phyloP scores from a whole-genome alignment of 2,113 vertebrate genomes.

The Ptilorrhoa leucosticta region DNA sequence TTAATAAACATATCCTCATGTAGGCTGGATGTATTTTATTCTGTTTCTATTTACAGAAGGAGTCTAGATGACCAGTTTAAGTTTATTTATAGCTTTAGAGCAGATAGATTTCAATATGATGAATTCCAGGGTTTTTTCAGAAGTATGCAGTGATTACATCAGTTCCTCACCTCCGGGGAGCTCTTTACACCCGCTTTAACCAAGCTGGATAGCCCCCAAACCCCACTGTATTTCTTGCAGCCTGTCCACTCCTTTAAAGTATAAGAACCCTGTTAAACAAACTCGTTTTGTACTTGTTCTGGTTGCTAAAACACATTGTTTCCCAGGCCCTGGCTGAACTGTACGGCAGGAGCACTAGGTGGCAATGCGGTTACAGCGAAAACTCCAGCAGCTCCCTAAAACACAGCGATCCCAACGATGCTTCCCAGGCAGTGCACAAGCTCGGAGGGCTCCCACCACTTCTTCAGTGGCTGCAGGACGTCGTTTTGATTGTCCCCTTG shows the following conservation, averaged over 20 bases:
- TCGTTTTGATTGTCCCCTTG: not conserved
- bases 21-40: not conserved
- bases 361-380: constrained; percentile 77
- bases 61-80: not conserved
- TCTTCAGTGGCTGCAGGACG: not conserved
- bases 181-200: not conserved
- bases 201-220: not conserved
- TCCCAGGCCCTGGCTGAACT: not conserved
- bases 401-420: not conserved
- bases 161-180: not conserved
- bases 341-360: constrained; percentile 67
- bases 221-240: not conserved
- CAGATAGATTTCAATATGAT: not conserved
- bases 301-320: rapidly evolving
- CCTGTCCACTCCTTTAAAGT: not conserved
- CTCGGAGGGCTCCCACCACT: not conserved
- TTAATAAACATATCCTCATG: not conserved
- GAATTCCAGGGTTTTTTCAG: not conserved
- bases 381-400: not conserved
- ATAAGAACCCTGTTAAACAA: not conserved
- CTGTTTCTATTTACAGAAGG: not conserved
- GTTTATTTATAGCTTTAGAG: not conserved
- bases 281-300: not conserved
- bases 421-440: not conserved
- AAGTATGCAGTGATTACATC: not conserved